Conservation (phyloP, 2,797 vertebrate species). For the Myotis myotis region DNA sequence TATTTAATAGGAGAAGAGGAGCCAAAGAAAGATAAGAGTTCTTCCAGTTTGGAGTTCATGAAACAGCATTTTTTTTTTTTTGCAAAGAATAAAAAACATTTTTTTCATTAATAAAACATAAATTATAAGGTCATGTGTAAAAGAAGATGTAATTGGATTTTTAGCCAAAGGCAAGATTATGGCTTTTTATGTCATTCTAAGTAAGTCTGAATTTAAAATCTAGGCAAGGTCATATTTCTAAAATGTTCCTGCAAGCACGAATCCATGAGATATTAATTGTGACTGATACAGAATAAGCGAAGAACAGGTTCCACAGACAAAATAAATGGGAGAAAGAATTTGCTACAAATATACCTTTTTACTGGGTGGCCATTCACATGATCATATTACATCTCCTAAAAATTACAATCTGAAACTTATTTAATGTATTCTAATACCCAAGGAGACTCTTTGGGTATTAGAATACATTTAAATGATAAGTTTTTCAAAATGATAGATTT, state of each 20-base stretch:
- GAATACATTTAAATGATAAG: not conserved
- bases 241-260: conserved; percentile 10
- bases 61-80: conserved; percentile 13
- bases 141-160: conserved; percentile 72
- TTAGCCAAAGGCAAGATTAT: conserved; percentile 71
- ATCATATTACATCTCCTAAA: not conserved
- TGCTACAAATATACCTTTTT: not conserved
- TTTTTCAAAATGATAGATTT: not conserved
- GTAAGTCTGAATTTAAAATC: conserved; percentile 53
- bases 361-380: not conserved
- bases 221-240: not conserved
- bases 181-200: conserved; percentile 58
- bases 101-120: conserved; percentile 72
- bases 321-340: not conserved
- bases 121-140: conserved; percentile 59
- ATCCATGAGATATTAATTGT: not conserved
- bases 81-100: conserved; percentile 59
- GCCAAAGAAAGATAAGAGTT: not conserved
- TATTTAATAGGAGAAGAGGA: not conserved
- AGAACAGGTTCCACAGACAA: not conserved
- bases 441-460: not conserved
- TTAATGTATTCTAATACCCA: not conserved
- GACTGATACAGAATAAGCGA: not conserved
- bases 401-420: not conserved
- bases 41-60: not conserved